Conservation (phyloP, 2,113 vertebrate species). For the Onychorhynchus coronatus region DNA sequence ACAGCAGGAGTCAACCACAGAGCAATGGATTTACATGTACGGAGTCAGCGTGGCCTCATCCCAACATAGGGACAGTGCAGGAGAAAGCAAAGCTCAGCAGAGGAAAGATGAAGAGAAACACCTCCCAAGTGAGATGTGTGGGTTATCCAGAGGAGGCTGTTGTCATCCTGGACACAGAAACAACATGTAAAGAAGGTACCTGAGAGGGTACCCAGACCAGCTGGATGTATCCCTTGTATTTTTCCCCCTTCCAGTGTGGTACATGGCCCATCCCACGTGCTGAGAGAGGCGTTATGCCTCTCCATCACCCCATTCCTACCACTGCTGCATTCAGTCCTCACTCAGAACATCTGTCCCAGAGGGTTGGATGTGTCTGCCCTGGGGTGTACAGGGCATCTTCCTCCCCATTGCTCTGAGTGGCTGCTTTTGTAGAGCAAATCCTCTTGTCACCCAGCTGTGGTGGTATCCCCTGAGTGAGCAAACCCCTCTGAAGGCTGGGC, state of each 20-base stretch:
- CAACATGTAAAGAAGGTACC: background rate
- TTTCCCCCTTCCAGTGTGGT: background rate
- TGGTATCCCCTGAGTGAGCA: background rate
- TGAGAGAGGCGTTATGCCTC: background rate
- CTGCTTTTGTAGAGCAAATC: background rate
- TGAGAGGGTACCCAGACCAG: background rate
- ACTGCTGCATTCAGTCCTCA: background rate
- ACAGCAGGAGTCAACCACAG: background rate
- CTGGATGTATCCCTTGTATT: background rate
- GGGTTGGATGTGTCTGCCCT: accelerated
- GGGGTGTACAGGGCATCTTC: background rate
- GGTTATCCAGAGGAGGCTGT: background rate
- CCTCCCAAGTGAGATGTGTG: background rate
- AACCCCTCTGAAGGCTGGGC: accelerated
- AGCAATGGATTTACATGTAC: background rate
- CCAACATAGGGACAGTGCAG: background rate
- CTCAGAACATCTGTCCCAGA: background rate
- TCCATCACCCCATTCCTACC: background rate
- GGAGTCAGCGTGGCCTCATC: background rate
- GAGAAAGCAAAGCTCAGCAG: background rate
- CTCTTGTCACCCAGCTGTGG: background rate
- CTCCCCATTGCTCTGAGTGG: accelerated
- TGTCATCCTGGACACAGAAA: background rate
- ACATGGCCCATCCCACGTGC: background rate
- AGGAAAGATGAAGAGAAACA: background rate